Base-by-base conservation (phyloP, 2,113 vertebrate species). In the Sardina pilchardus region DNA sequence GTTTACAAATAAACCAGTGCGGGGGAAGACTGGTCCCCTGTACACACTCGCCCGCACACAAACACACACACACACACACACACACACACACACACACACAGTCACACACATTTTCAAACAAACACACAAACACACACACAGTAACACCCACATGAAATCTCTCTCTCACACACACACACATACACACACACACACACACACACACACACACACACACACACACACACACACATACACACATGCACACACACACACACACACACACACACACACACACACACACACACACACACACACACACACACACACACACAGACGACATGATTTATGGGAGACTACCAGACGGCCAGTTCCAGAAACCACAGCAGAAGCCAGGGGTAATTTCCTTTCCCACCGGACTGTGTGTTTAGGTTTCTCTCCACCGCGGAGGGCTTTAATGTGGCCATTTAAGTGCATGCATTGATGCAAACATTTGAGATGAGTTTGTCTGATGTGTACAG, bases 1-100 rank as follows among this genome's bases (percentile, higher is more conserved):
- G 81, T 56, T 86, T 85, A 80, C 85, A 19, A 87, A 81, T 56
- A 67, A 24, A 84, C 56, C 42, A 82, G 36, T 30, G 26, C 44
- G 16, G 50, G 67, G 34, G 14, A 78, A 78, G 30, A 78, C 63
- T 30, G 14, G 50, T 19, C 50, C 48, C 48, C 48, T 50, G 12
- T 16, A 56, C 50, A 19, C 56, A 59, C 56, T 24, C 56, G 26
- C 56, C 3, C 56, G 24, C 24, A 63, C 56, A 63, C 56, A 63
- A 19, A 63, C 56, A 34, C 63, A 71, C 26, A 30, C 30, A 75
- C 67, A 56, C 53, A 53, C 50, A 53, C 50, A 53, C 50, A 53
- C 50, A 53, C 50, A 53, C 50, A 53, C 50, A 53, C 16, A 19
- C 50, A 53, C 7, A 21, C 50, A 56, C 50, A 21, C 50, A 56